phyloP scores from a whole-genome alignment of 2,113 vertebrate species.

The Choloepus hoffmanni region DNA sequence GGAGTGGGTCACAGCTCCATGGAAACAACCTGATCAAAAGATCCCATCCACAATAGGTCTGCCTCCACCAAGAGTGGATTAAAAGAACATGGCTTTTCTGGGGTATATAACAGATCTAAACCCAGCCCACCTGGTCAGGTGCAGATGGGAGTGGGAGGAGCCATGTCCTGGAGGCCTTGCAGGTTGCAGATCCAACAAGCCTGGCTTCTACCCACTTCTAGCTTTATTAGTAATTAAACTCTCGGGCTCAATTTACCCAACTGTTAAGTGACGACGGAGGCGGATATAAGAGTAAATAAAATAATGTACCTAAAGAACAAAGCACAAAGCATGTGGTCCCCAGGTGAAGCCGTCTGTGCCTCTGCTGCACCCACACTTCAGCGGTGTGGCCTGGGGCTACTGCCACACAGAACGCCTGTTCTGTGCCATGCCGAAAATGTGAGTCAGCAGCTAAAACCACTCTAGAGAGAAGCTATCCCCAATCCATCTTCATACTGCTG shows the following conservation, averaged over 20 bases:
- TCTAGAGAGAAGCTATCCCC: fast-evolving
- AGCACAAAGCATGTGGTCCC: fast-evolving
- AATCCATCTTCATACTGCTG: neutral
- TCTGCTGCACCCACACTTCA: no score
- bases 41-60: no score
- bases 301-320: fast-evolving
- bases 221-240: no score
- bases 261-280: fast-evolving
- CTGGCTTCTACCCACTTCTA: fast-evolving
- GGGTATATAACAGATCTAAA: no score
- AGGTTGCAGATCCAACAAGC: neutral
- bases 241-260: neutral
- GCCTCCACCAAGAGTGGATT: no score
- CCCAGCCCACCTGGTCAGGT: no score
- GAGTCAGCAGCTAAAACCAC: neutral
- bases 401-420: no score
- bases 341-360: no score
- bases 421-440: neutral
- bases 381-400: neutral
- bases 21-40: no score
- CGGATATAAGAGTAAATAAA: neutral
- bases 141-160: no score
- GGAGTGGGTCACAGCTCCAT: no score
- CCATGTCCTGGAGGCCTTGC: fast-evolving
- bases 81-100: no score